phyloP scores from a whole-genome alignment of 2,113 vertebrate genomes.

The Carassius carassius region DNA sequence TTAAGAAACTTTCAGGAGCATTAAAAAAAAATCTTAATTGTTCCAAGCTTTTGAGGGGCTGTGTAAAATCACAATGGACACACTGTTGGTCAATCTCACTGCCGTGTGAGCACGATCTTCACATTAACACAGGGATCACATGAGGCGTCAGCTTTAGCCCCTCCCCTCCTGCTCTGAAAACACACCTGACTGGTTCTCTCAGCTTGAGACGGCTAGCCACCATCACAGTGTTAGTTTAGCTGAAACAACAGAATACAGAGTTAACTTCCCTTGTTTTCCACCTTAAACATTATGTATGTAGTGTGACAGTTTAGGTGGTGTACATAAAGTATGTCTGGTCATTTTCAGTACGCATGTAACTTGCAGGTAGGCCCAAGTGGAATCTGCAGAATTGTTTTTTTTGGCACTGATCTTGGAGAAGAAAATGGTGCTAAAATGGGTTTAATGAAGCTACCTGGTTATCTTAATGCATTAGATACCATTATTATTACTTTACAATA shows the following conservation, averaged over 20 bases:
- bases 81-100: constrained; percentile 19
- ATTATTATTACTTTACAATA: not conserved
- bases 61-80: not conserved
- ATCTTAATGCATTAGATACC: not conserved
- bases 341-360: constrained; percentile 9
- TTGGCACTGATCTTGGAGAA: not conserved
- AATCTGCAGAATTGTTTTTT: not conserved
- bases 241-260: constrained; percentile 24
- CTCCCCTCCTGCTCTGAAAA: constrained; percentile 52
- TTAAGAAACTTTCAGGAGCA: not conserved
- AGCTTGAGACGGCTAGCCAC: constrained; percentile 22
- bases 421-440: not conserved
- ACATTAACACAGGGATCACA: constrained; percentile 65
- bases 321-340: constrained; percentile 29
- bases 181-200: constrained; percentile 67
- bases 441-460: not conserved
- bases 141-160: constrained; percentile 59
- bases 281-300: not conserved
- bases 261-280: constrained; percentile 15
- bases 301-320: constrained; percentile 32
- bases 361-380: not conserved
- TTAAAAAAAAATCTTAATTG: not conserved
- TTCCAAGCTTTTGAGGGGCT: not conserved
- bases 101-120: constrained; percentile 56
- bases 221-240: constrained; percentile 49